A percentile compares a stretch with the other conserved stretches of the same genome.
Conservation (phyloP, 2,888 invertebrate genomes). For the Drosophila peninsularis region DNA sequence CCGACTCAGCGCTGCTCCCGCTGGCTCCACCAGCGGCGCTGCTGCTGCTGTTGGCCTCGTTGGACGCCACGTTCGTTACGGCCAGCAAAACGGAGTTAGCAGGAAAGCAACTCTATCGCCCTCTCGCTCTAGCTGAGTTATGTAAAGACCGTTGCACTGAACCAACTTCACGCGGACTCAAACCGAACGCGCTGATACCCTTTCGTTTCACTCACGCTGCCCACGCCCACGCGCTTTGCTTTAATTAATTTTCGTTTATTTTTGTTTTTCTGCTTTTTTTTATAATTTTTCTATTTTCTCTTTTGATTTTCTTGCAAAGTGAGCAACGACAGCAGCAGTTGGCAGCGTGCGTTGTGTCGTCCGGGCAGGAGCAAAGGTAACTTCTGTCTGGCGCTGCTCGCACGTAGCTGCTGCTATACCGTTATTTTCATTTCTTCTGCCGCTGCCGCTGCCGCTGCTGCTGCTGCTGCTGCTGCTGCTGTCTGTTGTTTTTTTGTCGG, state of each 20-base stretch:
- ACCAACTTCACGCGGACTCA: background rate
- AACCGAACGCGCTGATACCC: slow-evolving; percentile 33
- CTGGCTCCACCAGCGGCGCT: slow-evolving; percentile 78
- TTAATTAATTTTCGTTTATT: slow-evolving; percentile 2
- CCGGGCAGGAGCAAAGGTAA: slow-evolving; percentile 85
- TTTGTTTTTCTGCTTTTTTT: background rate
- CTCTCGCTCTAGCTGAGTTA: slow-evolving; percentile 1
- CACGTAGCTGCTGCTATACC: slow-evolving; percentile 59
- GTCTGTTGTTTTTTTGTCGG: slow-evolving; percentile 42
- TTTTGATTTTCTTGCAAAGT: slow-evolving; percentile 56
- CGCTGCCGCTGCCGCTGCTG: slow-evolving; percentile 53
- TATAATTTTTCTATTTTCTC: slow-evolving; percentile 9
- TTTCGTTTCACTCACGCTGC: slow-evolving; percentile 14
- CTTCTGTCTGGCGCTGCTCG: slow-evolving; percentile 84
- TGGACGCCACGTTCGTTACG: slow-evolving; percentile 84
- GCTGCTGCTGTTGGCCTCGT: slow-evolving; percentile 82
- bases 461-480: slow-evolving; percentile 23
- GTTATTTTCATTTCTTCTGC: slow-evolving; percentile 45
- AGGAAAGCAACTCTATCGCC: background rate
- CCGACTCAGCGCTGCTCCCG: slow-evolving; percentile 86
- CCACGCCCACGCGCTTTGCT: slow-evolving; percentile 5
- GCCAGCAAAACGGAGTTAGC: slow-evolving; percentile 3
- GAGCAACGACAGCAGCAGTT: slow-evolving; percentile 75
- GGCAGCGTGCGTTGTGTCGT: slow-evolving; percentile 84
- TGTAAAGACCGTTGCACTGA: slow-evolving; percentile 7